Conservation (phyloP, 2,888 invertebrate species). For the Liodrosophila aerea region DNA sequence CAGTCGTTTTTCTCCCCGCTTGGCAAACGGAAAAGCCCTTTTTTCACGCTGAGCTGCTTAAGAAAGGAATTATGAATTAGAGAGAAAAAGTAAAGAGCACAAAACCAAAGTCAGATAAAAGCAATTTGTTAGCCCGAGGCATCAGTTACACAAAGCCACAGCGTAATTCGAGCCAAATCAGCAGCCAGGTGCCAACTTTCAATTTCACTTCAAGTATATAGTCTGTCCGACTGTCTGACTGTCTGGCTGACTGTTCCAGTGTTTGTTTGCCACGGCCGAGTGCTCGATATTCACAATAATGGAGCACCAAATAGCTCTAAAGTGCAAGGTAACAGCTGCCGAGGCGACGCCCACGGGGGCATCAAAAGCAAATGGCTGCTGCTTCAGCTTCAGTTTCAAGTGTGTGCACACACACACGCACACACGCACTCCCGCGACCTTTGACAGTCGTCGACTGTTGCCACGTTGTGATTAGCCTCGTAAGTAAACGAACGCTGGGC, state of each 20-base stretch:
- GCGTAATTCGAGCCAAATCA: constrained; percentile 52
- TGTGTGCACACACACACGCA: background rate
- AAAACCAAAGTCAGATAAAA: constrained; percentile 48
- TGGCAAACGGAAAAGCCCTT: constrained; percentile 47
- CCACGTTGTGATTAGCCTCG: constrained; percentile 27
- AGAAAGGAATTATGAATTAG: constrained; percentile 53
- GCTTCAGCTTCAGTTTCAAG: constrained; percentile 44
- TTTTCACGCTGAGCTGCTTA: constrained; percentile 61
- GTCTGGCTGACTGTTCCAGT: constrained; percentile 10
- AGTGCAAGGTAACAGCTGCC: constrained; percentile 57
- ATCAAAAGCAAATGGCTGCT: constrained; percentile 49
- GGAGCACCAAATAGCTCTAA: constrained; percentile 66
- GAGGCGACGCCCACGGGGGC: constrained; percentile 27
- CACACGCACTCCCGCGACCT: too few relatives aligned
- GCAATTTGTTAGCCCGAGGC: constrained; percentile 61
- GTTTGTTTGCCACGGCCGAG: constrained; percentile 17
- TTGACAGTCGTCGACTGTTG: constrained; percentile 1
- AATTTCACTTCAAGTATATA: constrained; percentile 29
- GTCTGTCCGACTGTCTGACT: constrained; percentile 15
- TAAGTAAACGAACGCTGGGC: constrained; percentile 26
- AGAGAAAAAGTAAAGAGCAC: constrained; percentile 12
- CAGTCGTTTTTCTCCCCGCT: background rate
- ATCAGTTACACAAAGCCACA: constrained; percentile 53
- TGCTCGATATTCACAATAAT: constrained; percentile 69
- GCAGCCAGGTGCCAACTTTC: constrained; percentile 30